Base-by-base conservation (phyloP, 2,113 vertebrate species). In the Pardalotus punctatus region DNA sequence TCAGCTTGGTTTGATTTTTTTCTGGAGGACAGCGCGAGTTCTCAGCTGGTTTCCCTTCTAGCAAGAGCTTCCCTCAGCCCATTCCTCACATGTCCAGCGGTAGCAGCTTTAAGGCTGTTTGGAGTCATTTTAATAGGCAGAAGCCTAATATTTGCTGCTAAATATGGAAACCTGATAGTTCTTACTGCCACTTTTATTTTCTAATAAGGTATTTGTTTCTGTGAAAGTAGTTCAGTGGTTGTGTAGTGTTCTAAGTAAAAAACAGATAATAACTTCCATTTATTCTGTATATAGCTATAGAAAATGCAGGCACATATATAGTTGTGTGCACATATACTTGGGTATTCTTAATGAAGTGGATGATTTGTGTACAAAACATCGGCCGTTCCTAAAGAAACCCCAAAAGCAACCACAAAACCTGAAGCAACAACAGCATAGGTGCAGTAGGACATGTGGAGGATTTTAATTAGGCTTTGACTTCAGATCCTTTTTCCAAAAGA, bases 401-500 rank as follows among this genome's bases (percentile, higher is more conserved):
- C 15, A 6, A 74, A 51, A 28, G 0, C 14, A 24, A 12, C 29
- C 12, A 36, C 60, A 88, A 69, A 21, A 7, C 19, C 5, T 48
- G 54, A 42, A 74, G 35, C 47, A 93, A 62, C 54, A 95, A 1
- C 8, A 38, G 12, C 53, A 38, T 9, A n/a, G 40, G 18, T 89
- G 43, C 72, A 60, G 45, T 72, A 93, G 94, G 88, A 94, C 54
- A 77, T 78, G 76, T 57, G 72, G 86, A 71, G 91, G 80, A 67
- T 84, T 96, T 71, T 96, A 96, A 95, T 97, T 95, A 93, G 86
- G 33, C 51, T 36, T 56, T 94, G 78, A 84, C 72, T 96, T 93
- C 74, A 91, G 84, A 95, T 33, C 95, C 45, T 82, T 88, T 97
- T 96, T 96, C 97, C 87, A 88, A 8, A 81, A 60, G 33, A 11